Evolutionary conservation across 2,113 vertebrate species (phyloP), one percentile per base, ranked within the genome.

Genomic region (Cervus canadensis): DNA sequence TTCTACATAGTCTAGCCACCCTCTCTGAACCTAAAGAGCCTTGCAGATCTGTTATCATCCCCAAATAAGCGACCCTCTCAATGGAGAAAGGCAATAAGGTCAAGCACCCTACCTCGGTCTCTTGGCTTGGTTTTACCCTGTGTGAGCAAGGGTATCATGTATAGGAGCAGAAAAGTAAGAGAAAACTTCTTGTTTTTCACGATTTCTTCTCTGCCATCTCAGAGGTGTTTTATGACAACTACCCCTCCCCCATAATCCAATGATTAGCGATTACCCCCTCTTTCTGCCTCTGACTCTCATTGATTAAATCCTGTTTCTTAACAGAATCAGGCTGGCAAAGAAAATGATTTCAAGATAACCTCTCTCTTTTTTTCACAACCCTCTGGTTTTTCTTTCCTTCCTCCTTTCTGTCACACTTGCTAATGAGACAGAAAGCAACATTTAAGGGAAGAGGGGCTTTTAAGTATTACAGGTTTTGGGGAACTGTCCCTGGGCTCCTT

Each of bases 301-400:
- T 60, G n/a, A 79, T 84, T 56, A 76, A 40, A 59, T 25, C 64
- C 50, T 76, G 23, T 88, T 85, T 86, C 85, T 79, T 60, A 94
- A 83, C 40, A 97, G 48, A 96, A 95, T 89, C 16, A 76, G 67
- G 12, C 33, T 88, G 79, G 59, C 57, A 50, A 91, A 96, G 17
- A 54, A 64, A 87, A 91, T 21, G 9, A 67, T 71, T 87, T 92
- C 62, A 87, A 84, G 96, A 95, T 59, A 52, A 23, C 52, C 56
- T 60, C 45, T 59, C 6, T 26, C 25, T 64, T 85, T 87, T 78
- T 36, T 2, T n/a, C 25, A 33, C 4, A 23, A 19, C 2, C 5
- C 62, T 56, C 25, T 60, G 59, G 43, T 52, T 87, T 84, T 59
- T 57, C 71, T 79, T 79, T 83, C 36, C n/a, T 9, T 16, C 52